phyloP scores from a whole-genome alignment of 2,797 vertebrate genomes.

The Poecilia wingei region DNA sequence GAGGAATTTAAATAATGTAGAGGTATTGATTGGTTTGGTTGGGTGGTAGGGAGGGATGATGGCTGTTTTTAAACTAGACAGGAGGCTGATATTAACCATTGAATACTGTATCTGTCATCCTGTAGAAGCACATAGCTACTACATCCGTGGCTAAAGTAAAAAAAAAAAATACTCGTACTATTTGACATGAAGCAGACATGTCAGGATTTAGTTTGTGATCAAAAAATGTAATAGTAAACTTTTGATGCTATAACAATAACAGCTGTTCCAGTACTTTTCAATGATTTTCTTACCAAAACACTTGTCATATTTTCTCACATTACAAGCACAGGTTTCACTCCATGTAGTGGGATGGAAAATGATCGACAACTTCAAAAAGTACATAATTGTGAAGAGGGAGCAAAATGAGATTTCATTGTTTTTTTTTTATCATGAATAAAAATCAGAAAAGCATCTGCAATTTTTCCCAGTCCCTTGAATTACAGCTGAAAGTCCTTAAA shows the following conservation, averaged over 20 bases:
- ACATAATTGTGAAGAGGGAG: neutral
- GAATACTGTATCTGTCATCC: constrained; percentile 29
- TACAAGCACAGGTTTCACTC: neutral
- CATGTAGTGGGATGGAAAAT: neutral
- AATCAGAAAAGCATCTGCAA: neutral
- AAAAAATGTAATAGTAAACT: neutral
- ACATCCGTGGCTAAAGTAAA: neutral
- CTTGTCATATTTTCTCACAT: neutral
- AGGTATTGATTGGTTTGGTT: constrained; percentile 74
- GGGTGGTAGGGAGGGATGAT: constrained; percentile 52
- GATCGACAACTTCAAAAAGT: neutral
- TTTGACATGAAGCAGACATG: neutral
- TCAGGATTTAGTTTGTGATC: neutral
- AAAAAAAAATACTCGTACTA: neutral
- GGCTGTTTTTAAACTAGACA: constrained; percentile 71
- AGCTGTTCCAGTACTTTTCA: neutral
- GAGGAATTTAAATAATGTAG: constrained; percentile 84
- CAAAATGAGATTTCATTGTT: neutral
- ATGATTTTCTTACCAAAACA: neutral
- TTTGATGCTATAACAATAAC: neutral
- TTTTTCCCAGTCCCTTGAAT: neutral
- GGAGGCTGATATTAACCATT: constrained; percentile 35
- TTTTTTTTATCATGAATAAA: neutral
- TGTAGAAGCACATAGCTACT: constrained; percentile 7
- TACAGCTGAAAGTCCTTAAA: neutral